phyloP scores from a whole-genome alignment of 2,113 vertebrate species.

The Phocoena sinus region DNA sequence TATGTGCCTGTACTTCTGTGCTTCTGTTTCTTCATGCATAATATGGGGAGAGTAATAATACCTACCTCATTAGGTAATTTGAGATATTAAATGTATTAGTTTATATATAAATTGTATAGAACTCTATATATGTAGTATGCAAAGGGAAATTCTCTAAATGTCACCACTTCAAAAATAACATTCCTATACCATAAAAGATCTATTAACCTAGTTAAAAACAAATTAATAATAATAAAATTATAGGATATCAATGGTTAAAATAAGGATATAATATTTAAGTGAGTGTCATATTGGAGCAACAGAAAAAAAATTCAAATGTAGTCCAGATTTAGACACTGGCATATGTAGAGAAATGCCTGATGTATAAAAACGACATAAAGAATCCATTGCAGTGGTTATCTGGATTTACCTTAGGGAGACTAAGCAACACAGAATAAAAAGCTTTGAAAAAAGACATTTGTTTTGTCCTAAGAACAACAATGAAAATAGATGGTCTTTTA shows the following conservation, averaged over 20 bases:
- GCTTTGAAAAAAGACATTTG: not conserved
- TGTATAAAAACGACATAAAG: not conserved
- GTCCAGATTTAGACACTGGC: not conserved
- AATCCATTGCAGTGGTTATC: accelerated
- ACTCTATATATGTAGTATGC: not conserved
- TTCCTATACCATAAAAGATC: not conserved
- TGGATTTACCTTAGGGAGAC: not conserved
- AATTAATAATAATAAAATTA: not conserved
- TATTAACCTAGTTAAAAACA: not conserved
- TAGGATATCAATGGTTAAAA: not conserved
- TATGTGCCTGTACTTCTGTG: not conserved
- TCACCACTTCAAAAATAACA: not conserved
- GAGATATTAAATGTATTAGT: not conserved
- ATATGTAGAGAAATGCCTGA: not conserved
- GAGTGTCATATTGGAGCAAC: too few species aligned
- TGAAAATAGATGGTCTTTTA: not conserved
- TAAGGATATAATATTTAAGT: not conserved
- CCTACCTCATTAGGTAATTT: not conserved
- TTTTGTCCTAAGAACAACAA: not conserved
- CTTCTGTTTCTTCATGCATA: not conserved
- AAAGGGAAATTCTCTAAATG: not conserved
- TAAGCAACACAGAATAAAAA: not conserved
- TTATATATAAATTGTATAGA: accelerated
- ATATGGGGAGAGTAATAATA: not conserved
- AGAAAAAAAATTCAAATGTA: not conserved